Evolutionary conservation across 1,140 invertebrate genomes (phyloP), one percentile per base, ranked within the genome.

Genomic region (Drosophila jambulina): DNA sequence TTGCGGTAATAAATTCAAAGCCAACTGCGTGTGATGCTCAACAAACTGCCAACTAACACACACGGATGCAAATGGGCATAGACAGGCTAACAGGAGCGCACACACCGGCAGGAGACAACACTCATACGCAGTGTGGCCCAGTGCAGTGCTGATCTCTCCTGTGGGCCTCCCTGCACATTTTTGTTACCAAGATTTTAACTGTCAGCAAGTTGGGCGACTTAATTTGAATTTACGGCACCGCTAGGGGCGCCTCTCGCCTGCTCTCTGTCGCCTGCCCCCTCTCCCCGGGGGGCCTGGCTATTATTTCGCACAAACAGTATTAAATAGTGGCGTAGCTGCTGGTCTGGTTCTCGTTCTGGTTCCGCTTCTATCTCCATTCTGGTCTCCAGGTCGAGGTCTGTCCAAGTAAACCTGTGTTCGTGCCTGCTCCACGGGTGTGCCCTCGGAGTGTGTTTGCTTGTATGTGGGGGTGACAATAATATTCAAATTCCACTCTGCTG

Each of bases 141-240:
- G 62, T 84, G 81, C 64, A 69, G 74, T 70, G 67, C 78, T 80
- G 82, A 84, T 84, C 82, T 78, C 65, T 63, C 65, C 46, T 72
- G 54, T 45, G 56, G 59, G 42, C 60, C 62, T 64, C 85, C 81
- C 81, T 82, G 74, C 81, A 90, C 85, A 85, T 90, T 90, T 90
- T 90, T 90, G 85, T 78, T 78, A 79, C 81, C 68, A 90, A 90
- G 85, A 90, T 90, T 90, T 90, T 90, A 90, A 85, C 85, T 90
- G 85, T 90, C 85, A 90, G 85, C 85, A 90, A 90, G 74, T 90
- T 90, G 85, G 81, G 85, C 85, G 85, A 90, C 85, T 90, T 90
- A 90, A 90, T 90, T 90, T 90, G 85, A 90, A 90, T 90, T 90
- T 90, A 90, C 85, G 86, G 85, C 78, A 69, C 84, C 85, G 67